A percentile compares a stretch with the other conserved stretches of the same genome.
Conservation (phyloP, 1,140 invertebrate species). For the Heliconius nattereri region DNA sequence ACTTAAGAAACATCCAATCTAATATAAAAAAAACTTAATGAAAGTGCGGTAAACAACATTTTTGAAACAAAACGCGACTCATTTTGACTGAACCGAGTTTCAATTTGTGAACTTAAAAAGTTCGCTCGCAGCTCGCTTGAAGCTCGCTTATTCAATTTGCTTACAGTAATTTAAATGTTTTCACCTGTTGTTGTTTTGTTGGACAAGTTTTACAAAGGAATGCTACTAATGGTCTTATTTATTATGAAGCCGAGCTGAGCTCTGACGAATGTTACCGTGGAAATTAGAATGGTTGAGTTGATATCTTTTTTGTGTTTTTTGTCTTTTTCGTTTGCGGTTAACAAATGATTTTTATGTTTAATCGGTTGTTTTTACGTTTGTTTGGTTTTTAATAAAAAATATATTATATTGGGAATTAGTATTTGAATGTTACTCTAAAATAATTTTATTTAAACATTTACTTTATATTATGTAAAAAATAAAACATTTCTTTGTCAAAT, state of each 20-base stretch:
- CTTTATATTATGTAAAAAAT: no score
- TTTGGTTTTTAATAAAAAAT: no score
- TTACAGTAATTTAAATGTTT: slow-evolving; percentile 15
- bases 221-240: slow-evolving; percentile 5
- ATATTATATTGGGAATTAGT: no score
- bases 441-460: no score
- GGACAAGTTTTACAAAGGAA: neutral
- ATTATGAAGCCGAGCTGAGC: neutral
- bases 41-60: neutral
- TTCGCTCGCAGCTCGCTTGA: neutral
- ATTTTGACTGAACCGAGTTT: neutral
- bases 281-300: neutral
- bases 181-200: slow-evolving; percentile 11
- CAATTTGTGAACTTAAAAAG: slow-evolving; percentile 3
- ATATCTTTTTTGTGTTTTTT: neutral
- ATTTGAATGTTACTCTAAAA: no score
- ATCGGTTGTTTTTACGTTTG: neutral
- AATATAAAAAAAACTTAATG: neutral
- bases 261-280: neutral
- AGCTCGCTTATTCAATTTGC: slow-evolving; percentile 7
- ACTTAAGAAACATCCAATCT: neutral
- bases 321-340: neutral
- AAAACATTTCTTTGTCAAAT: no score
- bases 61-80: neutral
- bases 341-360: neutral